These are phyloP conservation scores for Eufriesea mexicana DNA, from an alignment of 1,140 invertebrate species.

Conservation along the genomic window DNA sequence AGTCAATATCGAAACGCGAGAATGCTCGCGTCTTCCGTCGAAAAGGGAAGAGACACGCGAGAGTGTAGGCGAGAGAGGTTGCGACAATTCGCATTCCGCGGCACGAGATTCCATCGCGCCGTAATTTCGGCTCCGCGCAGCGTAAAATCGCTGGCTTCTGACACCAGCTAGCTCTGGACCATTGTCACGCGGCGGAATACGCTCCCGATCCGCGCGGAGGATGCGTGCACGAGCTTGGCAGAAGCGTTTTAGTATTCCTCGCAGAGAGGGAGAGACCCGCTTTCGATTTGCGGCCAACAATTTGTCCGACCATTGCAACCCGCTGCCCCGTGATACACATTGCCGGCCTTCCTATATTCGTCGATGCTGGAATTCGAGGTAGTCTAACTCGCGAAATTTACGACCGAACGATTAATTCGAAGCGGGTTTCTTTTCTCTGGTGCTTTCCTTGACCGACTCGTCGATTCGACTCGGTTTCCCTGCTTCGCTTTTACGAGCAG, in stretches of 20 bases:
- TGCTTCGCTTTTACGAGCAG: no score
- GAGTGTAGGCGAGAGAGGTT: no score
- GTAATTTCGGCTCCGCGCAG: slow-evolving; percentile 16
- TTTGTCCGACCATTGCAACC: slow-evolving; percentile 67
- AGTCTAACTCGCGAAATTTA: background rate
- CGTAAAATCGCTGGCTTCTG: slow-evolving; percentile 36
- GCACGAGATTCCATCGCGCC: slow-evolving; percentile 16
- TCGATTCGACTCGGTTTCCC: no score
- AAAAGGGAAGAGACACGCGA: no score
- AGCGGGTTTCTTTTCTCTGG: no score
- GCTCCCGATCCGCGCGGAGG: slow-evolving; percentile 21
- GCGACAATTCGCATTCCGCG: background rate
- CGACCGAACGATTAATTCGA: background rate
- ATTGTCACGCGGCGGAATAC: slow-evolving; percentile 45
- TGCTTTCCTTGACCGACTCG: no score
- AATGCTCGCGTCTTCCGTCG: background rate
- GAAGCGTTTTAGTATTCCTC: slow-evolving; percentile 79
- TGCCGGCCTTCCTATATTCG: slow-evolving; percentile 1
- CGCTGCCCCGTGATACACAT: slow-evolving; percentile 24
- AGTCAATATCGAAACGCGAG: background rate
- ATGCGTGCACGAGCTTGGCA: slow-evolving; percentile 28
- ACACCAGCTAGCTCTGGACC: background rate
- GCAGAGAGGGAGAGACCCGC: slow-evolving; percentile 63
- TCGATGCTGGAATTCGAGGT: slow-evolving; percentile 29
- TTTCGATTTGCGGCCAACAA: slow-evolving; percentile 78